A percentile compares a stretch with the other conserved stretches of the same genome.
These are phyloP conservation scores for Phyllostomus hastatus DNA, from an alignment of 2,113 vertebrate species.

Conservation along the genomic window DNA sequence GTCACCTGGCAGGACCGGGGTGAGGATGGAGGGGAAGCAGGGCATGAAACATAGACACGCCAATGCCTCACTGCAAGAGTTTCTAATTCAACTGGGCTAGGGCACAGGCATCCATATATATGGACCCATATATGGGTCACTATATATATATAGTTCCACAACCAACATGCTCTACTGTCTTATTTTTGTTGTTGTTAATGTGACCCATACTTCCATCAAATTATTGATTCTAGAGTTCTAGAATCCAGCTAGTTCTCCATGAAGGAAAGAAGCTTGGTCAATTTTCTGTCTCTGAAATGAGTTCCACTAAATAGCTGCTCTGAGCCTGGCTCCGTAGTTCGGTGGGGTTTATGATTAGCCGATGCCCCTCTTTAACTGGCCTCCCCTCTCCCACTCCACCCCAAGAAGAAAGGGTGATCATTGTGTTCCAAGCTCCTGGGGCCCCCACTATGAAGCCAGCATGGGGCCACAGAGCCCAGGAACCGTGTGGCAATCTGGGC, in stretches of 20 bases:
- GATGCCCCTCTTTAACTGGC: background rate
- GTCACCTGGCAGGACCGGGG: background rate
- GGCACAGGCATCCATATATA: too few relatives aligned
- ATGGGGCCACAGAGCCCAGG: constrained; percentile 22
- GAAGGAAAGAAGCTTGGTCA: background rate
- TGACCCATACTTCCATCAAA: background rate
- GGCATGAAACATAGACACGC: background rate
- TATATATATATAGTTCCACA: too few relatives aligned
- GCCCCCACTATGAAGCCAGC: background rate
- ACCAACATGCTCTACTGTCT: background rate
- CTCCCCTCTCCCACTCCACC: background rate
- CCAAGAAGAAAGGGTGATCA: background rate
- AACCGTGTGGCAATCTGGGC: constrained; percentile 69
- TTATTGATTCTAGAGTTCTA: background rate
- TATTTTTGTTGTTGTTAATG: background rate
- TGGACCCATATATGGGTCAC: too few relatives aligned
- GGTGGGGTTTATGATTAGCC: background rate
- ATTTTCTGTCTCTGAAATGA: background rate
- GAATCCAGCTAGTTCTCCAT: background rate
- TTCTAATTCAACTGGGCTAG: background rate
- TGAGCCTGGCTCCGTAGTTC: background rate
- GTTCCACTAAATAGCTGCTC: background rate
- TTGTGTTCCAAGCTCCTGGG: background rate
- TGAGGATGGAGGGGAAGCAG: background rate
- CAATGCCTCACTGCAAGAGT: background rate